A percentile compares a stretch with the other conserved stretches of the same genome.
Evolutionary conservation across 2,888 invertebrate genomes (phyloP).

Genomic region (Leptura quadrifasciata): DNA sequence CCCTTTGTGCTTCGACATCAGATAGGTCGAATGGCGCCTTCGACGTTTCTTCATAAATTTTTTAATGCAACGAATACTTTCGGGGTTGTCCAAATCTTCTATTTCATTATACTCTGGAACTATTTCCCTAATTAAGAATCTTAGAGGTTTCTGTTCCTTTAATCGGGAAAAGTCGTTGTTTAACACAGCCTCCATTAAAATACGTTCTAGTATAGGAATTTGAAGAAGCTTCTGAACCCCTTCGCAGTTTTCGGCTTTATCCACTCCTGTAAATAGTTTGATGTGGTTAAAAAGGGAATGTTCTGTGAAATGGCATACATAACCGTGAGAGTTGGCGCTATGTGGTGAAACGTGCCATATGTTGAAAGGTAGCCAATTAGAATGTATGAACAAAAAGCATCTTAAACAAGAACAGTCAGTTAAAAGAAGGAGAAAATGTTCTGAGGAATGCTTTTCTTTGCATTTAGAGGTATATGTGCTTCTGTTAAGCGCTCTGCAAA

Average conservation of each 20-base stretch:
- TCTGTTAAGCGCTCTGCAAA: too few relatives aligned
- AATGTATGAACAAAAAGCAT: too few relatives aligned
- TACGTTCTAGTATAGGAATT: constrained; percentile 36
- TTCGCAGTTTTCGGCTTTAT: background rate
- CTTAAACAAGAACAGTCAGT: too few relatives aligned
- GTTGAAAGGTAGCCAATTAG: too few relatives aligned
- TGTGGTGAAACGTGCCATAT: too few relatives aligned
- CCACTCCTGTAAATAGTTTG: background rate
- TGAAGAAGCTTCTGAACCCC: background rate
- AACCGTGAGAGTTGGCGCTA: too few relatives aligned
- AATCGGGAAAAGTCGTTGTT: constrained; percentile 35
- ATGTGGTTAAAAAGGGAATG: background rate
- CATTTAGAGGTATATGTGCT: too few relatives aligned
- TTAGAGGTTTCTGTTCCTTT: constrained; percentile 49
- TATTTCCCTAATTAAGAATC: constrained; percentile 50
- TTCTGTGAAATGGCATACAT: too few relatives aligned
- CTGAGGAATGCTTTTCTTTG: too few relatives aligned
- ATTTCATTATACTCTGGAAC: constrained; percentile 43
- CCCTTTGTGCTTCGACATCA: constrained; percentile 48
- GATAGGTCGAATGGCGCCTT: constrained; percentile 52
- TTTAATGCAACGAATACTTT: constrained; percentile 49
- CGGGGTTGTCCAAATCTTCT: constrained; percentile 48
- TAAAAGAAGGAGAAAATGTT: too few relatives aligned
- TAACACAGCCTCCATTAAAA: constrained; percentile 22
- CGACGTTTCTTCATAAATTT: constrained; percentile 47